Conservation (phyloP, 2,888 invertebrate genomes). For the Synanthedon andrenaeformis region DNA sequence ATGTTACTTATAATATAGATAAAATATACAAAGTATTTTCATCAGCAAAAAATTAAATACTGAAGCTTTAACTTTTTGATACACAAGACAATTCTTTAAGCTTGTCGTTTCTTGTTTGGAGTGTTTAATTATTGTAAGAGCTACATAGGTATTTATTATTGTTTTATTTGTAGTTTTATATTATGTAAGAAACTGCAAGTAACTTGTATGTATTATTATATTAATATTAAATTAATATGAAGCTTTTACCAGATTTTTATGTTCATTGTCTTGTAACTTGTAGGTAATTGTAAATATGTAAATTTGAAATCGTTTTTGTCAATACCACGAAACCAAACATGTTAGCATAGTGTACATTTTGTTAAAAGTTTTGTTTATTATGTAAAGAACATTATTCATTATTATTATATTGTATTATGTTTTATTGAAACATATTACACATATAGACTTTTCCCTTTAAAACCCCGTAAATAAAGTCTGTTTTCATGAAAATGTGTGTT, state of each 20-base stretch:
- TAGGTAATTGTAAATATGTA: constrained; percentile 50
- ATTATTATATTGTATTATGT: constrained; percentile 41
- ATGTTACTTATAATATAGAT: neutral
- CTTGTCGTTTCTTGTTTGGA: neutral
- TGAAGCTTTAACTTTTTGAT: constrained; percentile 3
- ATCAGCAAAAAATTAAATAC: neutral
- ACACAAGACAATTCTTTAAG: neutral
- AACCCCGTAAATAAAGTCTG: constrained; percentile 61
- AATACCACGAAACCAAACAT: constrained; percentile 69
- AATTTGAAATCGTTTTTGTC: constrained; percentile 59
- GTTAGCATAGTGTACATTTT: constrained; percentile 61
- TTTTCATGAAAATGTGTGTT: constrained; percentile 34
- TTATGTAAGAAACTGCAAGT: constrained; percentile 20
- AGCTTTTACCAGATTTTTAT: constrained; percentile 50
- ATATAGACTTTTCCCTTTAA: constrained; percentile 46
- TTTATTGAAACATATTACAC: constrained; percentile 33
- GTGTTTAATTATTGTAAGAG: neutral
- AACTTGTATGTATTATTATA: constrained; percentile 4
- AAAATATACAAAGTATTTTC: neutral
- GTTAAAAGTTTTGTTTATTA: constrained; percentile 46
- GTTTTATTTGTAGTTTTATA: constrained; percentile 21
- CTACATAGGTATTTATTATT: constrained; percentile 14
- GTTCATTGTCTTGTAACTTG: constrained; percentile 36
- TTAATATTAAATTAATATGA: constrained; percentile 21
- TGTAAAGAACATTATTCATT: constrained; percentile 27